Conservation (phyloP, 2,113 vertebrate species). For the Ophthalmolycus amberensis region DNA sequence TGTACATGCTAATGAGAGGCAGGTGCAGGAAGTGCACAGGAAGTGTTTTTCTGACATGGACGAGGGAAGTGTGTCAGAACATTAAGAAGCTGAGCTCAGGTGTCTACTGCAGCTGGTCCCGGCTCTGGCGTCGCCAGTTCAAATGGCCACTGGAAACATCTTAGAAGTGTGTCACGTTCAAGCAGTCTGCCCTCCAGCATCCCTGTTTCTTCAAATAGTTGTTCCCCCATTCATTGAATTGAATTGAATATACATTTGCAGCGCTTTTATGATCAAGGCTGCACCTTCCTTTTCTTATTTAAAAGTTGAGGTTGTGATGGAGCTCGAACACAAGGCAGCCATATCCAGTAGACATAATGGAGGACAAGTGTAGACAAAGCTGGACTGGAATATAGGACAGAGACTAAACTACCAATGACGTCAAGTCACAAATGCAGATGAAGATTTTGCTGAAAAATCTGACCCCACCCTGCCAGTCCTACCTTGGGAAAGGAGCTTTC, state of each 20-base stretch:
- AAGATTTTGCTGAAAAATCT: background rate
- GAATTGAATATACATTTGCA: background rate
- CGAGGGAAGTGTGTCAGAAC: background rate
- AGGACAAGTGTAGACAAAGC: background rate
- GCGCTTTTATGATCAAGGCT: background rate
- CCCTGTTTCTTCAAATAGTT: background rate
- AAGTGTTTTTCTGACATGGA: conserved; percentile 20
- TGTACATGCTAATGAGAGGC: conserved; percentile 18
- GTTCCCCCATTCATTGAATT: background rate
- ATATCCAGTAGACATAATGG: background rate
- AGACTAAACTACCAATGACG: background rate
- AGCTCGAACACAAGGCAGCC: background rate
- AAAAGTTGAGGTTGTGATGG: background rate
- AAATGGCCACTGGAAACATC: background rate
- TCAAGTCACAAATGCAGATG: background rate
- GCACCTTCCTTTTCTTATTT: conserved; percentile 2
- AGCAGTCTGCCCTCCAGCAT: background rate
- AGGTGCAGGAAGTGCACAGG: conserved; percentile 12
- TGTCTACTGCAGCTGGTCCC: conserved; percentile 1
- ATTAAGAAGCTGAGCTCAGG: conserved; percentile 7
- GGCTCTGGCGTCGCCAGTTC: background rate
- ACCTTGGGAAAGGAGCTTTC: background rate
- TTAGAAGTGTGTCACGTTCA: background rate
- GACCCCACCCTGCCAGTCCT: background rate
- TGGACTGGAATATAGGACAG: background rate